A percentile compares a stretch with the other conserved stretches of the same genome.
Evolutionary conservation across 2,797 vertebrate genomes (phyloP).

Genomic region (Tokudaia muenninki): DNA sequence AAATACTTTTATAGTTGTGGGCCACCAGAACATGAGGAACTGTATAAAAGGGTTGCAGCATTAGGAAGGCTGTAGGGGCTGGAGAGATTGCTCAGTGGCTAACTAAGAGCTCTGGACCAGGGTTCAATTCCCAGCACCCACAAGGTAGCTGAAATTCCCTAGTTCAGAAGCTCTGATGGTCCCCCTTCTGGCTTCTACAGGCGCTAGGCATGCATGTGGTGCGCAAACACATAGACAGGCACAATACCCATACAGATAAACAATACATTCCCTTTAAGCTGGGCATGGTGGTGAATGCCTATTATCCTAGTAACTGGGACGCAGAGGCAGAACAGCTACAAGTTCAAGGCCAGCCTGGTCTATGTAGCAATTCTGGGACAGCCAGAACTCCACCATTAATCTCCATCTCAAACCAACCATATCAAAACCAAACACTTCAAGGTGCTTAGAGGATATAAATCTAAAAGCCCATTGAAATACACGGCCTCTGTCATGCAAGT

Average conservation of each 20-base stretch:
- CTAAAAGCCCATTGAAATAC: not conserved
- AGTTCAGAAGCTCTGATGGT: not conserved
- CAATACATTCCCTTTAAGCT: not conserved
- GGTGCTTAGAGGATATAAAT: not conserved
- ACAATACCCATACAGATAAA: not conserved
- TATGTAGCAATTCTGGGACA: not conserved
- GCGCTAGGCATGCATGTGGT: not conserved
- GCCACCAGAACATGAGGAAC: no score
- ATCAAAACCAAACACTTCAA: not conserved
- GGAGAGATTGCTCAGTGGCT: no score
- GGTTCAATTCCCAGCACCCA: no score
- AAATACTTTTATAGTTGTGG: no score
- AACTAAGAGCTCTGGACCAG: no score
- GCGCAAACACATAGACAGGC: not conserved
- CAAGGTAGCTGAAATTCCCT: no score
- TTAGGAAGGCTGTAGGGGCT: no score
- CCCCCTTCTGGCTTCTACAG: not conserved
- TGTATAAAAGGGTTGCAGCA: no score
- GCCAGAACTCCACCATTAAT: not conserved
- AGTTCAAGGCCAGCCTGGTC: no score
- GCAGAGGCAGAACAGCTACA: no score
- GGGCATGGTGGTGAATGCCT: not conserved
- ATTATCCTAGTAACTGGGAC: not conserved
- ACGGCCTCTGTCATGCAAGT: constrained; percentile 70
- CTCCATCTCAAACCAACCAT: not conserved